phyloP scores from a whole-genome alignment of 2,797 vertebrate species.

The Echiichthys vipera region DNA sequence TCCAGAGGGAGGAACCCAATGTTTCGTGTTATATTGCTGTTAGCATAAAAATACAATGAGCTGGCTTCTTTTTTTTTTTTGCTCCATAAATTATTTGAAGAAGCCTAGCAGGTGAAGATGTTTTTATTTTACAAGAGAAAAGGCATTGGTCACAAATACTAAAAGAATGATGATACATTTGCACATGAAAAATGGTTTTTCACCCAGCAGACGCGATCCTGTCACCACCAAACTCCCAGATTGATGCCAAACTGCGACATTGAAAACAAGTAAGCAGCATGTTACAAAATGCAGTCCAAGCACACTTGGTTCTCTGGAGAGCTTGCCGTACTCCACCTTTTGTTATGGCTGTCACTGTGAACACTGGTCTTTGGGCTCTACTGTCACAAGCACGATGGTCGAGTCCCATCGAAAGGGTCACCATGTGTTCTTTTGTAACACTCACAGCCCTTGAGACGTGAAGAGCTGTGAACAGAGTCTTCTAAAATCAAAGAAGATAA shows the following conservation, averaged over 20 bases:
- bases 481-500: constrained; percentile 43
- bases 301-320: neutral
- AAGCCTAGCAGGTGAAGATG: constrained; percentile 14
- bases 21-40: neutral
- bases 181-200: constrained; percentile 13
- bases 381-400: neutral
- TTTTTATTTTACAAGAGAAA: constrained; percentile 53
- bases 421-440: constrained; percentile 2
- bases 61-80: neutral
- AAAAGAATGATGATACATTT: constrained; percentile 32
- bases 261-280: constrained; percentile 27
- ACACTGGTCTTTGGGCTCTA: neutral
- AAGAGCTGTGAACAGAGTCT: constrained; percentile 36
- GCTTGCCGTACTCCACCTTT: neutral
- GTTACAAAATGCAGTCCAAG: constrained; percentile 28
- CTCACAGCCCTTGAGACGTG: constrained; percentile 36
- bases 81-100: constrained; percentile 17
- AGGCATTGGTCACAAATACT: constrained; percentile 37
- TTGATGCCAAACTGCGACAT: too few species aligned
- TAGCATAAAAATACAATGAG: neutral
- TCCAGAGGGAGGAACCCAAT: neutral
- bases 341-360: neutral
- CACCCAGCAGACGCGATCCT: neutral
- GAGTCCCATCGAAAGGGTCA: constrained; percentile 6
- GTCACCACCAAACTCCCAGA: neutral